Base-by-base conservation (phyloP, 1,140 invertebrate genomes). In the Dendrolimus punctatus region DNA sequence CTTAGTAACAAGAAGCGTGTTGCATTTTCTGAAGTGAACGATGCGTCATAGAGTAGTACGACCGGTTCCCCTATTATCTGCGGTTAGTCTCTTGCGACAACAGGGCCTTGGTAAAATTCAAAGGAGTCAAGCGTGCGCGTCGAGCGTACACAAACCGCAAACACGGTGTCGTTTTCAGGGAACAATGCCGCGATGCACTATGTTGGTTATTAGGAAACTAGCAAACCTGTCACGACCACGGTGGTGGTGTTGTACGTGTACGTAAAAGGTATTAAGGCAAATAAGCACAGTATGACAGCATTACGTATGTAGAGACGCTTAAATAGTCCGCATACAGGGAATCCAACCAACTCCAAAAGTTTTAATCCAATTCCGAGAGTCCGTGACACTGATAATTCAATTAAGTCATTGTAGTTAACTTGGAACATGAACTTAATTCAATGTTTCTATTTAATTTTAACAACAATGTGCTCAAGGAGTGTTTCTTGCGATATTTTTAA, bases 31-130 rank as follows among this genome's bases (percentile, higher is more conserved):
- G 57, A 71, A 57, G 62, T 64, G 57, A 58, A 47, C 53, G 61
- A 68, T 70, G 71, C 67, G 73, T 72, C 73, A 66, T 67, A 61
- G 47, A 64, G 62, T 64, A 56, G 62, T 53, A 52, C 37, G 64
- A 73, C 73, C 73, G 72, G 76, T 77, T 74, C 61, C 52, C 64
- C 64, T 65, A 70, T 77, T 70, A 72, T 69, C 55, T 62, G 63
- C 62, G 68, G 66, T 65, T 67, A 66, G 72, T 71, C 59, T 71
- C 55, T 68, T 68, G 62, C 63, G 57, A 68, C 66, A 51, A 58
- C 47, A 57, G 56, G 54, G 60, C 65, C 63, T 68, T 67, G 64
- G 67, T 68, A 36, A 53, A 58, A 66, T 67, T 70, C 55, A 68
- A 68, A 71, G 62, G 68, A 62, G 55, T 54, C 62, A 58, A 68